Percentiles rank a stretch among this genome's conserved stretches.
phyloP scores from a whole-genome alignment of 2,888 invertebrate genomes.

The Rutpela maculata region DNA sequence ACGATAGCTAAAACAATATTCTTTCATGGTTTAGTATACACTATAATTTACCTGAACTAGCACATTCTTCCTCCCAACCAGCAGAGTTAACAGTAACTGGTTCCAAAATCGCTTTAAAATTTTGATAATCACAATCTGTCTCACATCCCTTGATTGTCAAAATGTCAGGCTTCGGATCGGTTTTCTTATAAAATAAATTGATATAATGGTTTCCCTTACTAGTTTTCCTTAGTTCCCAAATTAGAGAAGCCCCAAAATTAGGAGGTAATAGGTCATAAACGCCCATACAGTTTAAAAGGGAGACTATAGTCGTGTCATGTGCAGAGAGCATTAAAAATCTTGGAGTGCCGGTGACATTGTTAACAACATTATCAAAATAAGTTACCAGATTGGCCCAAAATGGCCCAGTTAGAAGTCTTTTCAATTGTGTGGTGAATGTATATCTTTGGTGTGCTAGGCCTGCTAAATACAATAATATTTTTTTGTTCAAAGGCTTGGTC shows the following conservation, averaged over 20 bases:
- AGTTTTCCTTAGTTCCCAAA: slow-evolving; percentile 79
- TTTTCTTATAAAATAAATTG: slow-evolving; percentile 28
- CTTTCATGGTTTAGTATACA: too few relatives aligned
- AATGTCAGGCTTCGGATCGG: neutral
- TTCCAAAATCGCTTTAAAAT: slow-evolving; percentile 77
- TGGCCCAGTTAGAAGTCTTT: slow-evolving; percentile 32
- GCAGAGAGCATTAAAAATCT: slow-evolving; percentile 74
- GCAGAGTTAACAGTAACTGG: slow-evolving; percentile 76
- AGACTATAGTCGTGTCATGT: slow-evolving; percentile 86
- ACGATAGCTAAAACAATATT: too few relatives aligned
- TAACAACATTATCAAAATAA: slow-evolving; percentile 32
- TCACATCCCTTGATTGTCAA: slow-evolving; percentile 80
- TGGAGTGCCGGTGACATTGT: neutral
- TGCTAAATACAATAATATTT: neutral
- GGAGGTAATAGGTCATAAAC: slow-evolving; percentile 81
- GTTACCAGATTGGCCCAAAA: slow-evolving; percentile 30
- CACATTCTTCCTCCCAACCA: slow-evolving; percentile 83
- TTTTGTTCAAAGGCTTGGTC: neutral
- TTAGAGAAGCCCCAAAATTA: slow-evolving; percentile 79
- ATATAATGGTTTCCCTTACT: neutral
- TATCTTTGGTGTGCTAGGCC: slow-evolving; percentile 2
- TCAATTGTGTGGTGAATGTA: slow-evolving; percentile 15
- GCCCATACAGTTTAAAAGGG: slow-evolving; percentile 80
- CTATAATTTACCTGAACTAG: neutral
- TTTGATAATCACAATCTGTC: slow-evolving; percentile 78